Conservation (phyloP, 2,888 invertebrate genomes). For the Ametastegia equiseti region DNA sequence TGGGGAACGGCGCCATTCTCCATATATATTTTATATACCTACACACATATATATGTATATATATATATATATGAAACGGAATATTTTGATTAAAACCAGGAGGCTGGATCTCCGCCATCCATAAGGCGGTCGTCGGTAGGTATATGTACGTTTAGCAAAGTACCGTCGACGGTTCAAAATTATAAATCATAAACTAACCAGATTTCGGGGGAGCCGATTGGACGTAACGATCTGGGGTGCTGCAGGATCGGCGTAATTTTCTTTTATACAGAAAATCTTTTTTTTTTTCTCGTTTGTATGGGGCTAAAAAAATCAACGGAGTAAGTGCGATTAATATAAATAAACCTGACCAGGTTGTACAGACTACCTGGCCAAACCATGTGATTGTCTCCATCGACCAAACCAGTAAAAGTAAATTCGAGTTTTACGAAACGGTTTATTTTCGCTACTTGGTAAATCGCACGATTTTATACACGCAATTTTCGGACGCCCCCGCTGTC, state of each 20-base stretch:
- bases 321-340: slow-evolving; percentile 4
- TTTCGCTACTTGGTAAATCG: background rate
- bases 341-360: too few relatives aligned
- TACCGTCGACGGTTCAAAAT: background rate
- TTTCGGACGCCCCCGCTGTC: background rate
- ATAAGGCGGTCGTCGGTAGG: background rate
- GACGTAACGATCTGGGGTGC: background rate
- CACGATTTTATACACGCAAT: slow-evolving; percentile 4
- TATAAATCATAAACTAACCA: slow-evolving; percentile 13
- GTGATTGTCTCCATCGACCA: background rate
- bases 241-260: background rate
- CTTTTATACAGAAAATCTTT: background rate
- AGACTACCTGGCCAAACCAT: too few relatives aligned
- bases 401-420: background rate
- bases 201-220: background rate
- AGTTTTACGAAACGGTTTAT: slow-evolving; percentile 5
- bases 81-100: slow-evolving; percentile 17
- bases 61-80: background rate
- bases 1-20: slow-evolving; percentile 1
- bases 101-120: background rate
- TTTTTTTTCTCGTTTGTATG: background rate
- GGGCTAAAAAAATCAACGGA: background rate
- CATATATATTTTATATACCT: background rate
- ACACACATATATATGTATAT: background rate
- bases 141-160: background rate